Evolutionary conservation across 2,113 vertebrate genomes (phyloP), one percentile per base, ranked within the genome.

Genomic region (Actinemys pallida): DNA sequence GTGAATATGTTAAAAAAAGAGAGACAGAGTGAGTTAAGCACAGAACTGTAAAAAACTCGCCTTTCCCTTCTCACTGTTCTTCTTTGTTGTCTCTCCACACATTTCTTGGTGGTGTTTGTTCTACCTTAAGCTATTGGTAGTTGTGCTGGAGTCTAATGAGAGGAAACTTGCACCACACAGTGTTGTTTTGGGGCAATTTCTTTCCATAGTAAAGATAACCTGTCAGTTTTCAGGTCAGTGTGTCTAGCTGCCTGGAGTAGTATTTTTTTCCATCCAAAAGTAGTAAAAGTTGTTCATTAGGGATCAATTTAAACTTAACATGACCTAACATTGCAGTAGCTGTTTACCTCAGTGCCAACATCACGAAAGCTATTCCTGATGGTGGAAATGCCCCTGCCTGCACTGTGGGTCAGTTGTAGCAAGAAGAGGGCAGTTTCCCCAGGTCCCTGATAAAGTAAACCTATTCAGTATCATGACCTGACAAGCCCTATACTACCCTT

Each of bases 121-220:
- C 89, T 89, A 42, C 25, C 45, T 56, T 4, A 81, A 88, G 53
- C 45, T 81, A 39, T 56, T 22, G 1, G 39, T 42, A 45, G 19
- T 2, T 2, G 81, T 88, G 53, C 17, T 90, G 95, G 95, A 93
- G 93, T 89, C 56, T 87, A 92, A 93, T 84, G 49, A 95, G 81
- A 76, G 45, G n/a, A 59, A 86, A 1, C 25, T 62, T 80, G 45
- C 86, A 86, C 88, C 3, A n/a, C 24, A 69, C 0, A 1, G 1
- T 3, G 0, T 14, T 4, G 0, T 14, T 53, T 20, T 31, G 19
- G 2, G 25, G 57, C 47, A 75, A 0, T 5, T 47, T 86, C 45
- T 12, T 57, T 12, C 11, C 25, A 2, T 65, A 82, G 79, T 84
- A 78, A 92, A 78, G 35, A 83, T 75, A 57, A 79, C 49, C 31